Percentiles rank a stretch among this genome's conserved stretches.
These are phyloP conservation scores for Fukomys damarensis DNA, from an alignment of 2,113 vertebrate species.

Conservation along the genomic window DNA sequence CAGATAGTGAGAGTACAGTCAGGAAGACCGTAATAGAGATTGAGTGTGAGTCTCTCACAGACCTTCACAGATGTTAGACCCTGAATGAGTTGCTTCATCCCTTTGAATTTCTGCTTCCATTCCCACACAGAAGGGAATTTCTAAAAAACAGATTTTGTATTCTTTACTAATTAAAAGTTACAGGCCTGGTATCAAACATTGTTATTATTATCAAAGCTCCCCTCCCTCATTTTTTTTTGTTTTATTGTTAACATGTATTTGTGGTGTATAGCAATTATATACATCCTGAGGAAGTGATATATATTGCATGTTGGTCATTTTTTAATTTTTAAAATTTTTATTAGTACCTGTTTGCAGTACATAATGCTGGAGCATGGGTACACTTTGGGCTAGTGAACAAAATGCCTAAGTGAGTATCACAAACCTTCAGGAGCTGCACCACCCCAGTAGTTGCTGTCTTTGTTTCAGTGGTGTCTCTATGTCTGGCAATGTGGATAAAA, in stretches of 20 bases:
- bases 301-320: background rate
- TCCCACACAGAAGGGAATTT: background rate
- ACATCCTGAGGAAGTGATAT: background rate
- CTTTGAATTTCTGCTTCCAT: background rate
- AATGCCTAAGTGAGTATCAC: background rate
- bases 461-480: background rate
- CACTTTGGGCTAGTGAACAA: background rate
- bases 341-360: background rate
- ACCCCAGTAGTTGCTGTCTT: fast-evolving
- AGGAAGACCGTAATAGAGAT: background rate
- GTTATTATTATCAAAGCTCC: background rate
- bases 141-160: background rate
- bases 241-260: background rate
- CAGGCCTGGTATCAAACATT: background rate
- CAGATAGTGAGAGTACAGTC: background rate
- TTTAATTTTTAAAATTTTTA: background rate
- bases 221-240: background rate
- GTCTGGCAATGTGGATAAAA: background rate
- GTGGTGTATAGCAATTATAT: background rate
- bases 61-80: background rate
- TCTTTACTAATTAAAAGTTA: background rate
- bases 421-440: background rate
- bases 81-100: background rate
- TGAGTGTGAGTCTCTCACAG: background rate
- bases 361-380: background rate